Conservation (phyloP, 2,797 vertebrate species). For the Discoglossus pictus region DNA sequence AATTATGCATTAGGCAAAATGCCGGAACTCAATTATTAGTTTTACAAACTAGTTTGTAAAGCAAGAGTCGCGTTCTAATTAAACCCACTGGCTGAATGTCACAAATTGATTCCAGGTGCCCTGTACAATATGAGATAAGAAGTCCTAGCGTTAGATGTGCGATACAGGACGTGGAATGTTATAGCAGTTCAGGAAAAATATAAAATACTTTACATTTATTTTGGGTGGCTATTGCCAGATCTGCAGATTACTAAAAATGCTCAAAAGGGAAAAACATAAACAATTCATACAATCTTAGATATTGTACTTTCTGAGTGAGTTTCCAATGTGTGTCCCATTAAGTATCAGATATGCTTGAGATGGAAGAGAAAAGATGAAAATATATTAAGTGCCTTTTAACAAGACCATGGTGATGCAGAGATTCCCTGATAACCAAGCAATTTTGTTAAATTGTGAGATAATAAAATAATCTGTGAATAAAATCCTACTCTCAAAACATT, state of each 20-base stretch:
- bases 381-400: constrained; percentile 14
- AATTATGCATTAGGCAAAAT: too few relatives aligned
- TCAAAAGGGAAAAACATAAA: constrained; percentile 9
- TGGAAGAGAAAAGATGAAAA: constrained; percentile 9
- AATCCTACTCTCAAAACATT: too few relatives aligned
- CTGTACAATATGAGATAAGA: too few relatives aligned
- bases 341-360: constrained; percentile 29
- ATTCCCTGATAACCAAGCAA: constrained; percentile 30
- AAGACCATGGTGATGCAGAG: constrained; percentile 29
- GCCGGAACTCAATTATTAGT: too few relatives aligned
- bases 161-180: too few relatives aligned
- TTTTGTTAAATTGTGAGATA: too few relatives aligned
- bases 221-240: constrained; percentile 23
- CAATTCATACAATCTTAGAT: neutral
- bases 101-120: too few relatives aligned
- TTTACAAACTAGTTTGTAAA: too few relatives aligned
- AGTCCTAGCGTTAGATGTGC: too few relatives aligned
- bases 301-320: constrained; percentile 15
- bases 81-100: too few relatives aligned
- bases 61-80: too few relatives aligned
- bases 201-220: constrained; percentile 6
- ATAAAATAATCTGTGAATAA: too few relatives aligned
- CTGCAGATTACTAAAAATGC: constrained; percentile 20
- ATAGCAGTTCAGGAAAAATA: neutral
- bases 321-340: constrained; percentile 10